Evolutionary conservation across 2,888 invertebrate genomes (phyloP), one percentile per base, ranked within the genome.

Genomic region (Rosalia funebris): DNA sequence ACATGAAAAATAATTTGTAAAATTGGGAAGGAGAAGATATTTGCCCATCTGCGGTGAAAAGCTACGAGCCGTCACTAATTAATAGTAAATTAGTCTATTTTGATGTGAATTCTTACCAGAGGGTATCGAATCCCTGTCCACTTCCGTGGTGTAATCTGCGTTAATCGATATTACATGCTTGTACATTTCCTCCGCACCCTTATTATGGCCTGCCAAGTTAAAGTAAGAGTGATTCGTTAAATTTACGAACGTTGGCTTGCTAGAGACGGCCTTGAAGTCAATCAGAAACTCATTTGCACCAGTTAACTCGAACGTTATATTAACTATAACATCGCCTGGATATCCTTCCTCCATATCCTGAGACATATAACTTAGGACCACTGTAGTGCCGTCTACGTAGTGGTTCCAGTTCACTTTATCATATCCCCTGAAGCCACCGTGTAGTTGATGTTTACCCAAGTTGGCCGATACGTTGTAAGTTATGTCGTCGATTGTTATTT

Each of bases 181-280:
- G 71, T 87, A 86, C 62, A 92, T 78, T 57, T 86, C 86, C 5
- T 83, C 82, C 1, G 85, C 80, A 1, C 91, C 92, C 10, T 87
- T 82, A 75, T 90, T 90, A 82, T 96, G 94, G n/a, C 96, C 96
- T 46, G 90, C 93, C 36, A 98, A 84, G 82, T 98, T 98, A 81
- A 97, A 96, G 79, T 92, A 97, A 0, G 92, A 88, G 75, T 96
- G 91, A 79, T 92, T 93, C 44, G 95, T 95, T 56, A 98, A 82
- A 80, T 94, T 96, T 62, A 97, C 84, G 10, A 91, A 88, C 0
- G 96, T 96, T 0, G 92, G 86, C 75, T 91, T 91, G 7, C 88
- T 89, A 1, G 91, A 87, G 1, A 87, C 87, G 12, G 93, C 93
- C 65, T 84, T 87, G 85, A 92, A 93, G 62, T 89, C 86, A 2